Evolutionary conservation across 1,140 invertebrate species (phyloP), one percentile per base, ranked within the genome.

Genomic region (Drosophila melanica): DNA sequence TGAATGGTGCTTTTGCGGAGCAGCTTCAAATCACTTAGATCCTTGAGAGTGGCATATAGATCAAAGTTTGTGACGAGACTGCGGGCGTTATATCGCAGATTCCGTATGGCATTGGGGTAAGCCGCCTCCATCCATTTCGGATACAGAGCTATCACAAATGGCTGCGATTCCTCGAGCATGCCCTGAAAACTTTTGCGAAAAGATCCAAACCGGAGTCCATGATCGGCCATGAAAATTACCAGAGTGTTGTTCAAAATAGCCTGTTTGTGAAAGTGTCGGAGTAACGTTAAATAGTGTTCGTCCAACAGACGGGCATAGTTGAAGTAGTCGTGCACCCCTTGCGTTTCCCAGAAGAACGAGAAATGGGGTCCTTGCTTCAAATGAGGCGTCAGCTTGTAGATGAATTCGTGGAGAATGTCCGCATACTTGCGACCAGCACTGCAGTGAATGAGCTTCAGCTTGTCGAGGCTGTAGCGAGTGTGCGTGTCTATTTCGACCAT

Each of bases 221-320:
- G 98, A 90, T 99, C 98, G 75, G 97, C 97, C 80, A 98, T 93
- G 6, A 98, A 93, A 8, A 99, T 93, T 0, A 98, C 79, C 73
- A 96, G 91, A 0, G 95, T 95, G 42, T 95, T 93, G 41, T 96
- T 93, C 42, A 96, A 90, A 8, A 94, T 91, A 0, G 93, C 93
- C 1, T 45, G 9, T 6, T 53, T 18, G 0, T 35, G 0, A 9
- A 86, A 3, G 0, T 6, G 14, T 7, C 45, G 18, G 2, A 86
- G n/a, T 1, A 78, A 23, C 18, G 20, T 30, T 33, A 54, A 1
- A 6, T 87, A 81, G 7, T 57, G 12, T n/a, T 12, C 8, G 4
- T 86, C 81, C 48, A 86, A 0, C 0, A 41, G 6, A 6, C 7
- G 0, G 2, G 66, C 63, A 10, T 66, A 81, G 1, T 75, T 66